A percentile compares a stretch with the other conserved stretches of the same genome.
Conservation (phyloP, 2,113 vertebrate genomes). For the Thalassarche chlororhynchos region DNA sequence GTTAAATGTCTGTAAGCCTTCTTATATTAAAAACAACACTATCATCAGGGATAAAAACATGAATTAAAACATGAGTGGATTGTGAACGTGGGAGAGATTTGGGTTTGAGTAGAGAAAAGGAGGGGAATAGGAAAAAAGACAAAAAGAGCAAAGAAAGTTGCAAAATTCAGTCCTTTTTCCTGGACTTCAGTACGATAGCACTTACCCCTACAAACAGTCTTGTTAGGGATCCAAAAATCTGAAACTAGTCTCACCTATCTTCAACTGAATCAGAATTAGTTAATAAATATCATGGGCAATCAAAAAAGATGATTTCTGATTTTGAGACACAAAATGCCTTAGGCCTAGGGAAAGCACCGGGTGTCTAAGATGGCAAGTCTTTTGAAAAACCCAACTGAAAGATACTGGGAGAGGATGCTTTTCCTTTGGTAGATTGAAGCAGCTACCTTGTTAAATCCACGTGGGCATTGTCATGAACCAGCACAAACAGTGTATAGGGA, state of each 20-base stretch:
- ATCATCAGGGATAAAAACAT: background rate
- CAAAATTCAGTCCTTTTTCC: background rate
- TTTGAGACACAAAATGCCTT: background rate
- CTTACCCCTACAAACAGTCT: background rate
- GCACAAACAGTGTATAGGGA: slow-evolving; percentile 94
- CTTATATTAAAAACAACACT: background rate
- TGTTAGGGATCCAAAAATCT: background rate
- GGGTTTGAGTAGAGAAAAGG: background rate
- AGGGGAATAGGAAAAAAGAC: background rate
- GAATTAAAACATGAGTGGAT: background rate
- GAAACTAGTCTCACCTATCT: background rate
- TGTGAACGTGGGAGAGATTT: background rate
- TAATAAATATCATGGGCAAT: background rate
- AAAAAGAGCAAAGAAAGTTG: background rate
- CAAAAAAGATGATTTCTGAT: background rate
- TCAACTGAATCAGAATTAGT: background rate
- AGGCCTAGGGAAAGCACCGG: background rate
- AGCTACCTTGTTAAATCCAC: slow-evolving; percentile 94
- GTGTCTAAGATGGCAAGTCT: background rate
- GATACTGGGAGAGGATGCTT: background rate
- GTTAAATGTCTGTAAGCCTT: background rate
- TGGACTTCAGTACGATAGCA: background rate
- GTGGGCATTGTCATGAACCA: slow-evolving; percentile 96
- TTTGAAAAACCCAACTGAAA: background rate
- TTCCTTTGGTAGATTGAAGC: background rate